phyloP scores from a whole-genome alignment of 2,113 vertebrate species.

The Tupaia chinensis region DNA sequence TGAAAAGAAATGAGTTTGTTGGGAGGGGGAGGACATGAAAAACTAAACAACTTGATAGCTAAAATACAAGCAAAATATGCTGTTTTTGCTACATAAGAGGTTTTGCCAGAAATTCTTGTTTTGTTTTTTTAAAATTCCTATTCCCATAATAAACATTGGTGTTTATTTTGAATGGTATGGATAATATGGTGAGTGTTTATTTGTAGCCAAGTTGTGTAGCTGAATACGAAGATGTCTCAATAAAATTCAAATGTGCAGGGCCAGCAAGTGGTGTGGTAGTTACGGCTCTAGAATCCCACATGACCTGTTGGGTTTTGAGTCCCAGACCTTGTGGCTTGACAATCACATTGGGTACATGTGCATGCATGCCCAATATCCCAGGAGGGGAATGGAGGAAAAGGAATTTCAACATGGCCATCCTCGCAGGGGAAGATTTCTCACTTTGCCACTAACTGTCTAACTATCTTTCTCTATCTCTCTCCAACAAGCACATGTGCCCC shows the following conservation, averaged over 20 bases:
- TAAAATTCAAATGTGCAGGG: constrained; percentile 71
- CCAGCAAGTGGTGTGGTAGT: no score
- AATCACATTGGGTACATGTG: no score
- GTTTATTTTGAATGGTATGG: constrained; percentile 76
- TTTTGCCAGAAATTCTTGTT: constrained; percentile 61
- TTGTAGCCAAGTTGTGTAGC: constrained; percentile 50
- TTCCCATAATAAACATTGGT: constrained; percentile 74
- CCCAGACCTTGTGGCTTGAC: no score
- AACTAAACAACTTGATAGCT: constrained; percentile 85
- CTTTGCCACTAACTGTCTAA: no score
- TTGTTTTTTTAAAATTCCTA: constrained; percentile 38
- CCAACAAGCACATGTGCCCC: no score
- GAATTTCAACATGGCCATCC: no score
- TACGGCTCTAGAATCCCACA: no score
- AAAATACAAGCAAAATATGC: constrained; percentile 77
- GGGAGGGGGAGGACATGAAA: constrained; percentile 79
- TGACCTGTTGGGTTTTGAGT: no score
- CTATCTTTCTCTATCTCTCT: no score
- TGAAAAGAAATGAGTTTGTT: constrained; percentile 83
- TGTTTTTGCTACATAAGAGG: constrained; percentile 75
- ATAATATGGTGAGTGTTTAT: constrained; percentile 68
- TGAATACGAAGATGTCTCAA: constrained; percentile 71
- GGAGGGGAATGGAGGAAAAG: no score
- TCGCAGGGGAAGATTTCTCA: no score
- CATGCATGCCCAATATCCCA: no score